phyloP scores from a whole-genome alignment of 2,888 invertebrate species.

The Drosophila multiciliata region DNA sequence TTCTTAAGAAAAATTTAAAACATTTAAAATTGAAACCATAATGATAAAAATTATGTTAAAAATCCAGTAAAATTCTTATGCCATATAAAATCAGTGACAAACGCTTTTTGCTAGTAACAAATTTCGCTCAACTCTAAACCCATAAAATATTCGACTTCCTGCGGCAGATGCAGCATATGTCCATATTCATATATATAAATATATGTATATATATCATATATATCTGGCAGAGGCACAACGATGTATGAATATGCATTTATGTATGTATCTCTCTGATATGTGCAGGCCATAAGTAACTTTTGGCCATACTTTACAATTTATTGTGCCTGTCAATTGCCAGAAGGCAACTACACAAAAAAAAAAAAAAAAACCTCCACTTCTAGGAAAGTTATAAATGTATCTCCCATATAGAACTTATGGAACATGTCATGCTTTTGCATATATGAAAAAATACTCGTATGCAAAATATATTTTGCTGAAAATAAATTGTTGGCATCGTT shows the following conservation, averaged over 20 bases:
- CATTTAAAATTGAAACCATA: background rate
- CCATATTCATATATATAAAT: slow-evolving; percentile 20
- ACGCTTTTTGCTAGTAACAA: background rate
- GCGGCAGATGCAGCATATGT: slow-evolving; percentile 11
- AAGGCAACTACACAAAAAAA: slow-evolving; percentile 31
- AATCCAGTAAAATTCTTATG: background rate
- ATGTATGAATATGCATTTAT: slow-evolving; percentile 22
- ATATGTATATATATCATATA: slow-evolving; percentile 14
- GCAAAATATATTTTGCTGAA: slow-evolving; percentile 67
- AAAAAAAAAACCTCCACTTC: background rate
- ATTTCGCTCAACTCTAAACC: background rate
- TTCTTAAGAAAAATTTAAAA: background rate
- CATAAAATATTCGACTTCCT: background rate
- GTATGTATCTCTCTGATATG: slow-evolving; percentile 15
- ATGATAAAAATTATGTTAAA: background rate
- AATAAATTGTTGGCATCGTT: slow-evolving; percentile 45
- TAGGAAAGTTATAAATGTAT: slow-evolving; percentile 34
- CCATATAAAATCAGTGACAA: background rate
- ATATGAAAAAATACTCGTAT: slow-evolving; percentile 37
- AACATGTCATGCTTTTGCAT: slow-evolving; percentile 25
- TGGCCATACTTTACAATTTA: slow-evolving; percentile 77
- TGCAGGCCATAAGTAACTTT: slow-evolving; percentile 57
- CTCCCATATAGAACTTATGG: slow-evolving; percentile 32
- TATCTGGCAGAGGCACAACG: slow-evolving; percentile 31
- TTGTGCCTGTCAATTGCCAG: slow-evolving; percentile 77